A percentile compares a stretch with the other conserved stretches of the same genome.
These are phyloP conservation scores for Phrynocephalus guinanensis DNA, from an alignment of 2,797 vertebrate species.

Conservation along the genomic window DNA sequence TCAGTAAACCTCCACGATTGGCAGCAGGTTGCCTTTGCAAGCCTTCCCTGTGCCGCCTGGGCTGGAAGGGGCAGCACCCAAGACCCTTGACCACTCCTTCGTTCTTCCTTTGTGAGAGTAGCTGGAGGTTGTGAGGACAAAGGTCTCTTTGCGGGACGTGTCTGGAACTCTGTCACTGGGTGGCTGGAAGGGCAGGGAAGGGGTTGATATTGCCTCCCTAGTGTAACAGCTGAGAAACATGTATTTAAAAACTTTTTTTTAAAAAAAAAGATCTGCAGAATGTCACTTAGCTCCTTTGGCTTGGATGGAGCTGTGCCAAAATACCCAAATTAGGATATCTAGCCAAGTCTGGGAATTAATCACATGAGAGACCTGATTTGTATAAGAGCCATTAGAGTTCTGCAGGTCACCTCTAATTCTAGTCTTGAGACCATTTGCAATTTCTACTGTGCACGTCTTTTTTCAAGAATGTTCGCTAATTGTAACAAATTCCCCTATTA, in stretches of 20 bases:
- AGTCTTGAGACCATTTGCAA: neutral
- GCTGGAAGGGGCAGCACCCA: no score
- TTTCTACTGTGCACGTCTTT: constrained; percentile 6
- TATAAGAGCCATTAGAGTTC: constrained; percentile 32
- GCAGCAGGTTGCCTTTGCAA: no score
- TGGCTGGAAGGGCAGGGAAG: no score
- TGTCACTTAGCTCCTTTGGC: neutral
- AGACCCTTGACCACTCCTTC: no score
- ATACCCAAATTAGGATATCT: constrained; percentile 25
- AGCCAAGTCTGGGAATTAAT: constrained; percentile 41
- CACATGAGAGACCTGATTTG: constrained; percentile 38
- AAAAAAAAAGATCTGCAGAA: neutral
- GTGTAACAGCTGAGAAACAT: neutral
- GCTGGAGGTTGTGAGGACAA: no score
- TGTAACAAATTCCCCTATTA: constrained; percentile 15
- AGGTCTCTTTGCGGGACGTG: no score
- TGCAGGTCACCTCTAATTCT: neutral
- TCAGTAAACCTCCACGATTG: no score
- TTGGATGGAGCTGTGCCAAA: neutral
- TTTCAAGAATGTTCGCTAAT: neutral
- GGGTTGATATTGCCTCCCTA: neutral
- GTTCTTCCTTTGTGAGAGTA: no score
- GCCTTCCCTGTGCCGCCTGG: no score
- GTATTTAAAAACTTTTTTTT: neutral
- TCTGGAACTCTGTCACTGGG: no score